These are phyloP conservation scores for Morelia viridis DNA, from an alignment of 2,797 vertebrate genomes.

Conservation along the genomic window DNA sequence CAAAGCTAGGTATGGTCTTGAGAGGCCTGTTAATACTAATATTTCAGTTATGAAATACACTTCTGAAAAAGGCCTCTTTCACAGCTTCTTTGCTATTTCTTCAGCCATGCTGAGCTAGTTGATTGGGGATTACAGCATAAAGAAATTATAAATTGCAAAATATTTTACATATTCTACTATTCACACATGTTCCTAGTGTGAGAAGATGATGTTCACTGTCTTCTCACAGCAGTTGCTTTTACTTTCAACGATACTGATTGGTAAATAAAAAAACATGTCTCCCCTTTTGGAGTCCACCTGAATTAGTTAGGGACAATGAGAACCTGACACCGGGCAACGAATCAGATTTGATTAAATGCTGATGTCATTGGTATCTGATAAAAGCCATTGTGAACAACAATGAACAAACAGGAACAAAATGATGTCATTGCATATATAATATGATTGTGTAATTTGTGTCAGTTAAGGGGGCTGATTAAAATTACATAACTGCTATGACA, in stretches of 20 bases:
- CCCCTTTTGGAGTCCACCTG: background rate
- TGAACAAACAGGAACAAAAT: background rate
- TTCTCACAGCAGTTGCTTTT: background rate
- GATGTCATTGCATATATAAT: background rate
- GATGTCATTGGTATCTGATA: background rate
- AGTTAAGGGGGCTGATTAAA: background rate
- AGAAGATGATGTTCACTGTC: background rate
- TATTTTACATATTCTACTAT: background rate
- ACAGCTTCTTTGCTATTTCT: background rate
- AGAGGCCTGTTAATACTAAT: background rate
- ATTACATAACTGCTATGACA: background rate
- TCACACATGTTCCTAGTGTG: background rate
- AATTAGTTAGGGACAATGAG: background rate
- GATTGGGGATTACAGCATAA: background rate
- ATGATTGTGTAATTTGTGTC: background rate
- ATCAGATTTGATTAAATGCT: background rate
- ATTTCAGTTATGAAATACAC: background rate
- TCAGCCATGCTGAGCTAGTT: background rate
- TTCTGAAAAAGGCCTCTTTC: background rate
- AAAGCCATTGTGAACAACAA: background rate
- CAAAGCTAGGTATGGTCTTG: background rate
- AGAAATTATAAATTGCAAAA: background rate
- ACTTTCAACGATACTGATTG: background rate
- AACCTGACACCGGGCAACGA: background rate
- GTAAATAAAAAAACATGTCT: background rate